phyloP scores from a whole-genome alignment of 2,113 vertebrate species.

The Anhinga rufa region DNA sequence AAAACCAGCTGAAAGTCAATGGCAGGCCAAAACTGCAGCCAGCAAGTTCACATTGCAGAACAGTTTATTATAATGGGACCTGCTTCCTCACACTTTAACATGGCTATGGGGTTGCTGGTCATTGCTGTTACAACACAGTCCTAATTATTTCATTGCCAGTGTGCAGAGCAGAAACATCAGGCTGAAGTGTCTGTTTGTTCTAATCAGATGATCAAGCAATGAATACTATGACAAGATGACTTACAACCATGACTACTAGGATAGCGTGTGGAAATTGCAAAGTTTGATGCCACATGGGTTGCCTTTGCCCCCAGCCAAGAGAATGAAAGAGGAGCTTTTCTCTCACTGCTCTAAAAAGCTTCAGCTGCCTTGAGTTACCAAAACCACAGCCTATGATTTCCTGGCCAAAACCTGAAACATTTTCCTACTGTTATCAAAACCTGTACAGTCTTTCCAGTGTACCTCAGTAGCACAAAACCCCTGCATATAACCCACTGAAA shows the following conservation, averaged over 20 bases:
- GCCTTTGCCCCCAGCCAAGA: background rate
- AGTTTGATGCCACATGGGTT: rapidly evolving
- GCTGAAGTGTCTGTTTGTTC: background rate
- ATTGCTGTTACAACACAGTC: background rate
- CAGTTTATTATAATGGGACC: background rate
- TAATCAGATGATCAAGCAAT: background rate
- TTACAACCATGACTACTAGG: background rate
- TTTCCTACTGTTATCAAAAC: background rate
- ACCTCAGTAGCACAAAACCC: background rate
- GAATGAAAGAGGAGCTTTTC: background rate
- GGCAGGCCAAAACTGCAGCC: background rate
- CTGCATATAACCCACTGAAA: background rate
- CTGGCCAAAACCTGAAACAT: background rate
- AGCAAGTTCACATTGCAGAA: background rate
- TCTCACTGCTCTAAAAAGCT: background rate
- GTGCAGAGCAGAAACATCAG: background rate
- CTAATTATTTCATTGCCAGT: background rate
- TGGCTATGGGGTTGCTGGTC: background rate
- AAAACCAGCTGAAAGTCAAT: background rate
- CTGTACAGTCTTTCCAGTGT: background rate
- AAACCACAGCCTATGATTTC: background rate
- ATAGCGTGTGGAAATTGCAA: background rate
- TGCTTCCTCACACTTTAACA: rapidly evolving
- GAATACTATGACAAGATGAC: background rate
- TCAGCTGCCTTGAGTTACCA: background rate